Evolutionary conservation across 2,888 invertebrate genomes (phyloP).

Genomic region (Rotaria magnacalcarata): DNA sequence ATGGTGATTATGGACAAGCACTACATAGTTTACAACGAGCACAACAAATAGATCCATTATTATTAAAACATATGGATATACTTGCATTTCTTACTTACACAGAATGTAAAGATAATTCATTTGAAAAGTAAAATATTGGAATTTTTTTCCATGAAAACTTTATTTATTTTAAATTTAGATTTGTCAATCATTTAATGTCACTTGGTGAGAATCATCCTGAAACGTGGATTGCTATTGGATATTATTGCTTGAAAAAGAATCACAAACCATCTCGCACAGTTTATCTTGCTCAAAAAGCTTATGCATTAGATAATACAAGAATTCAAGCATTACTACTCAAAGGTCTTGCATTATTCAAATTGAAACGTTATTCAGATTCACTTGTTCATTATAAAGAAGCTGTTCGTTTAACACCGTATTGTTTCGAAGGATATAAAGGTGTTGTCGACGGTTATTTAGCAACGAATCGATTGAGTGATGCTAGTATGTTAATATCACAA

Average conservation of each 20-base stretch:
- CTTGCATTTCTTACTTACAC: conserved; percentile 17
- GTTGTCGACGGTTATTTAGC: conserved; percentile 45
- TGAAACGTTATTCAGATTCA: conserved; percentile 69
- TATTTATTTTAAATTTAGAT: conserved; percentile 50
- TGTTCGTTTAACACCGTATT: conserved; percentile 64
- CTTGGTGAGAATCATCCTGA: conserved; percentile 66
- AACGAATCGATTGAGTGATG: background rate
- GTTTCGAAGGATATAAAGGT: conserved; percentile 72
- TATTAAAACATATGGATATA: conserved; percentile 66
- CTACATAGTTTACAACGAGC: conserved; percentile 62
- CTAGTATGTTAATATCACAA: background rate
- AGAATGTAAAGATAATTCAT: conserved; percentile 15
- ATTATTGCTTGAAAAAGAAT: conserved; percentile 66
- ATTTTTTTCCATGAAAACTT: background rate
- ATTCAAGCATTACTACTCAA: conserved; percentile 72
- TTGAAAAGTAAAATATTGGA: background rate
- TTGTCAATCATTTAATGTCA: conserved; percentile 62
- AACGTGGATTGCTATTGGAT: conserved; percentile 74
- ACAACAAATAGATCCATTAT: conserved; percentile 63
- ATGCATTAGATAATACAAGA: conserved; percentile 66
- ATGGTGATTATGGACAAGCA: conserved; percentile 70
- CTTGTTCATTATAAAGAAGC: conserved; percentile 69
- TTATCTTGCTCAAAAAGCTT: conserved; percentile 72
- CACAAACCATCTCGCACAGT: conserved; percentile 68
- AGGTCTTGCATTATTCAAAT: conserved; percentile 67